Evolutionary conservation across 2,797 vertebrate genomes (phyloP).

Genomic region (Artibeus lituratus): DNA sequence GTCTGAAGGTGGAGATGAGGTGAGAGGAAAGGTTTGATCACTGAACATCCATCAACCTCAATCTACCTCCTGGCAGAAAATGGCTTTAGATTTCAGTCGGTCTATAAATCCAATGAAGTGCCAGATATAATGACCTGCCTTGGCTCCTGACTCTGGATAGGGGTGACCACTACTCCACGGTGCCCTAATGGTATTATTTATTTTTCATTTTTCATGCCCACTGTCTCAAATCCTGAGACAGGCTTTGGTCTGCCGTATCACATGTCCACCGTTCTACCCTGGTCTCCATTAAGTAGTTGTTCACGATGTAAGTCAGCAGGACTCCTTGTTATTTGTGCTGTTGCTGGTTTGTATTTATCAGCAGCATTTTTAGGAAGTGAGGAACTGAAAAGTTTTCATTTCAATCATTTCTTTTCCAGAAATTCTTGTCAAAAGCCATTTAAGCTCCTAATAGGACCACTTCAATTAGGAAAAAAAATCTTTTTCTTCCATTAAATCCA

Average conservation of each 20-base stretch:
- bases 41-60: neutral
- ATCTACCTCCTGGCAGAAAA: neutral
- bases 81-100: neutral
- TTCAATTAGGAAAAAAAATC: neutral
- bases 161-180: neutral
- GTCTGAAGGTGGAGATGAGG: neutral
- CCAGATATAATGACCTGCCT: neutral
- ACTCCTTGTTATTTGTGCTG: neutral
- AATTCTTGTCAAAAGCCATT: constrained; percentile 1
- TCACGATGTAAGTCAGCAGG: neutral
- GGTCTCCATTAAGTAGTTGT: neutral
- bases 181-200: neutral
- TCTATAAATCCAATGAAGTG: neutral
- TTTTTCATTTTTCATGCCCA: neutral
- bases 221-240: neutral
- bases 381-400: neutral
- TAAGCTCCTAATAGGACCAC: neutral
- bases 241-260: neutral
- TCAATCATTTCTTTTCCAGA: neutral
- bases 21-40: neutral
- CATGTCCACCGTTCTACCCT: neutral
- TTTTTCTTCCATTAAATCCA: constrained; percentile 6
- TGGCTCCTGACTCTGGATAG: neutral
- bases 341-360: neutral
- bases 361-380: neutral